Percentiles rank a stretch among this genome's conserved stretches.
These are phyloP conservation scores for Origma solitaria DNA, from an alignment of 2,113 vertebrate species.

Conservation along the genomic window DNA sequence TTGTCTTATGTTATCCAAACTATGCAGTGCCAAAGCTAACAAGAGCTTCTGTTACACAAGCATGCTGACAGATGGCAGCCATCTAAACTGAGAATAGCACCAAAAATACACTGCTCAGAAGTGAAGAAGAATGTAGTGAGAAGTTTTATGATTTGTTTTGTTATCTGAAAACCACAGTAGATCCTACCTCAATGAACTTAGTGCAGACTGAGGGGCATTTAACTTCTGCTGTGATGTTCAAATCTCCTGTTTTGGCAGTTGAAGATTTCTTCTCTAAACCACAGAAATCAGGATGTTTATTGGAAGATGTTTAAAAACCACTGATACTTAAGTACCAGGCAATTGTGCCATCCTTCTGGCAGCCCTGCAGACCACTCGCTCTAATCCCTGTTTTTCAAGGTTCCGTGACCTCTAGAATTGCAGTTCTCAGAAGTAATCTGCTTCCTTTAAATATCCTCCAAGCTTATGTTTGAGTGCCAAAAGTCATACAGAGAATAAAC, in stretches of 20 bases:
- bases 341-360: not conserved
- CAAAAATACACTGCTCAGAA: not conserved
- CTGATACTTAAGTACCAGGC: not conserved
- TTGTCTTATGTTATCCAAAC: not conserved
- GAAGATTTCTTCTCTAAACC: not conserved
- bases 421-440: not conserved
- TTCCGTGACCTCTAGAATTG: not conserved
- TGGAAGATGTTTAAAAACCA: not conserved
- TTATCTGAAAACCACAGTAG: not conserved
- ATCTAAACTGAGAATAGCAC: conserved; percentile 2
- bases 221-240: not conserved
- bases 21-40: not conserved
- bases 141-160: not conserved
- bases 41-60: not conserved
- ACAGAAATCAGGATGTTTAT: not conserved
- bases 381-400: not conserved
- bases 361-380: not conserved
- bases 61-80: not conserved
- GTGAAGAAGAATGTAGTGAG: not conserved
- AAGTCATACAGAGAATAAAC: conserved; percentile 81
- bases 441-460: not conserved
- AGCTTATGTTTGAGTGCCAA: not conserved
- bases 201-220: not conserved
- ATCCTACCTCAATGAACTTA: not conserved
- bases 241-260: not conserved